Conservation (phyloP, 2,113 vertebrate species). For the Orthonyx spaldingii region DNA sequence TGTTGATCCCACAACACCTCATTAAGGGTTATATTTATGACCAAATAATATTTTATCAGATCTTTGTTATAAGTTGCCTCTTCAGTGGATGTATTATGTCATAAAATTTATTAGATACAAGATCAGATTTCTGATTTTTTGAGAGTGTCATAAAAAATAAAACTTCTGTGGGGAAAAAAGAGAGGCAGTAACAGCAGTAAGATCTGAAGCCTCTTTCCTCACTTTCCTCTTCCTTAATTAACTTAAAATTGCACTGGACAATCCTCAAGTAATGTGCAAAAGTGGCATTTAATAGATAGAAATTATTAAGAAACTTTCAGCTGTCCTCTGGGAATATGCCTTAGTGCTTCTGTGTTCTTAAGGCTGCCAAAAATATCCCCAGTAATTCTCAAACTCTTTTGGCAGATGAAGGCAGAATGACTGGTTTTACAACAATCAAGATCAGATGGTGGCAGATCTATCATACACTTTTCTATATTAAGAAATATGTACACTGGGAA, state of each 20-base stretch:
- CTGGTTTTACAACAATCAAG: slow-evolving; percentile 62
- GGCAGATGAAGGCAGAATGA: slow-evolving; percentile 60
- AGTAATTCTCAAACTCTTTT: slow-evolving; percentile 46
- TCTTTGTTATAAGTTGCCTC: neutral
- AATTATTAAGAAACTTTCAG: slow-evolving; percentile 38
- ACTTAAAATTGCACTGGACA: slow-evolving; percentile 16
- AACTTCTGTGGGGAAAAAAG: neutral
- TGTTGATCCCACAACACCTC: neutral
- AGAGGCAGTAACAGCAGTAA: neutral
- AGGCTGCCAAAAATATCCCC: slow-evolving; percentile 50
- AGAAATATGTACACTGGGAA: slow-evolving; percentile 31
- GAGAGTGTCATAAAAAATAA: neutral
- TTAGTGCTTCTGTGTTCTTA: slow-evolving; percentile 32
- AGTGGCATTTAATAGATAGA: slow-evolving; percentile 18
- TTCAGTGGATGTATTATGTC: neutral
- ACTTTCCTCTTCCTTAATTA: slow-evolving; percentile 10
- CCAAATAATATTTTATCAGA: neutral
- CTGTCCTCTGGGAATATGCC: slow-evolving; percentile 38
- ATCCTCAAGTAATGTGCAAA: neutral
- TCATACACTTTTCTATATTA: slow-evolving; percentile 45
- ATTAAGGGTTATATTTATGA: neutral
- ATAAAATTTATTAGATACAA: neutral
- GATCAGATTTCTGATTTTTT: slow-evolving; percentile 29
- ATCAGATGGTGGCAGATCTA: slow-evolving; percentile 61
- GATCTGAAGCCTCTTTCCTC: neutral